Evolutionary conservation across 2,797 vertebrate genomes (phyloP), one percentile per base, ranked within the genome.

Genomic region (Acanthis flammea): DNA sequence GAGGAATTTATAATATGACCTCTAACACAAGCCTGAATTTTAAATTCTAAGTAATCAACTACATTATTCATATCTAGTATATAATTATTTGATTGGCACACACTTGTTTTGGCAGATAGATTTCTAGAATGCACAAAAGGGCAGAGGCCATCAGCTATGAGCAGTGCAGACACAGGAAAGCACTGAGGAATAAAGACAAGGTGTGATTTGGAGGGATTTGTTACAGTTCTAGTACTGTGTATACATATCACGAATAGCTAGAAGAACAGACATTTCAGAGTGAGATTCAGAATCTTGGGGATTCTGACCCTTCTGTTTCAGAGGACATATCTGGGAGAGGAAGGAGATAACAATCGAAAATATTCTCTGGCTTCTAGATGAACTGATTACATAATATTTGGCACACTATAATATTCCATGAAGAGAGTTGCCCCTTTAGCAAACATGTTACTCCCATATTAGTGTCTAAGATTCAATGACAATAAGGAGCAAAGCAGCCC

Each of bases 21-120:
- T 93, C 60, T 79, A 91, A 19, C 18, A 39, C 1, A 2, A 61
- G 27, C 23, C 51, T 47, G 39, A 77, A 74, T 89, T 88, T 83
- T 33, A 79, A 71, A 92, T 63, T 61, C 35, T 62, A 81, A 81
- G 31, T 37, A 86, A 94, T 58, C 42, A 68, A 54, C 66, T 62
- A 44, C 28, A 74, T 90, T 90, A 80, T 93, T 90, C 25, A 45
- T 45, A 75, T 75, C 54, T 58, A 55, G 10, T 68, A 33, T 41
- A 30, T 25, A 77, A 75, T 81, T 65, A 81, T 54, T 81, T 75
- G 62, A 92, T 84, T 19, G 44, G 19, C 44, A 66, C 25, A 48
- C 10, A 61, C 44, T 35, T 70, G 19, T 6, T 91, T 79, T 42
- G 47, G 35, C 31, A 66, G 25, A 50, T 14, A 35, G 25, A 27